Conservation (phyloP, 2,888 invertebrate genomes). For the Phania funesta region DNA sequence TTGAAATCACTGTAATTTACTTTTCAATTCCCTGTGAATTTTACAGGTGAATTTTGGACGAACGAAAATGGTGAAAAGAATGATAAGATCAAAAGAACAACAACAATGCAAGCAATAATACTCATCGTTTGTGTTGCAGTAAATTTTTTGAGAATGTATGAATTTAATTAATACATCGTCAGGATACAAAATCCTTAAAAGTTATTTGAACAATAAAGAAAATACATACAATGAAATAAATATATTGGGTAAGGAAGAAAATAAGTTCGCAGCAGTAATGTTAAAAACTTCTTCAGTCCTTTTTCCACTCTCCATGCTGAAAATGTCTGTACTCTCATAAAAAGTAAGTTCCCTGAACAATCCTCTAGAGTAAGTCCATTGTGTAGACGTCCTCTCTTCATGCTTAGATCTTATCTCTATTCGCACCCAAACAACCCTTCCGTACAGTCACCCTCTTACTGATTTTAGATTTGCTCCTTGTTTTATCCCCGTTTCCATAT, state of each 20-base stretch:
- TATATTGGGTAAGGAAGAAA: slow-evolving; percentile 10
- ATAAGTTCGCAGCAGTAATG: background rate
- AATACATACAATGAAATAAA: background rate
- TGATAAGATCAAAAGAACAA: background rate
- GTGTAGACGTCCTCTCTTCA: no score
- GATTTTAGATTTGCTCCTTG: no score
- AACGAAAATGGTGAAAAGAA: background rate
- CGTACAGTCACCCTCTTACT: no score
- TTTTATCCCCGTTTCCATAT: no score
- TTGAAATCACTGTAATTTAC: slow-evolving; percentile 65
- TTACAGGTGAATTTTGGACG: slow-evolving; percentile 52
- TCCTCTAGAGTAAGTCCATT: no score
- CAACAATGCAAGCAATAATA: background rate
- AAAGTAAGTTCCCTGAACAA: no score
- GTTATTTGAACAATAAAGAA: background rate
- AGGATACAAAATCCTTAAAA: slow-evolving; percentile 48
- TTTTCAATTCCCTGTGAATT: slow-evolving; percentile 47
- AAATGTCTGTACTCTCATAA: no score
- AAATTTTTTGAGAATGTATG: slow-evolving; percentile 7
- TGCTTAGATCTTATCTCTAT: no score
- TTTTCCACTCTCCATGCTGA: no score
- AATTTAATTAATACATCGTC: slow-evolving; percentile 62
- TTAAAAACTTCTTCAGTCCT: background rate
- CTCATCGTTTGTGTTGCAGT: background rate
- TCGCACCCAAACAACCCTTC: no score